Percentiles rank a stretch among this genome's conserved stretches.
Evolutionary conservation across 2,113 vertebrate genomes (phyloP).

Genomic region (Quiscalus mexicanus): DNA sequence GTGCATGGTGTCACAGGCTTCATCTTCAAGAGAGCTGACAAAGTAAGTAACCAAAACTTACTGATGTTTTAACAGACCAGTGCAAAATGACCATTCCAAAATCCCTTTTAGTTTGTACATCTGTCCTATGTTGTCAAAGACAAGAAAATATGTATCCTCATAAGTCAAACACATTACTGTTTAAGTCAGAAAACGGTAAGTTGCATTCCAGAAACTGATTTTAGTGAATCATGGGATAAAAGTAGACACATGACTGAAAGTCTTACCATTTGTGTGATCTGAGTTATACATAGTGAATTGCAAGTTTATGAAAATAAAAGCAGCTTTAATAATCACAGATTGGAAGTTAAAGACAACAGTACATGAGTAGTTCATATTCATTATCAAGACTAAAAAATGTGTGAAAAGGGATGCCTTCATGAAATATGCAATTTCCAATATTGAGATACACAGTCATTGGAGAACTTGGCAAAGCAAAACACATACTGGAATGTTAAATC

Average conservation of each 20-base stretch:
- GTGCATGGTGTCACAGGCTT: background rate
- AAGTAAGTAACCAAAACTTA: background rate
- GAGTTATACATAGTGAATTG: background rate
- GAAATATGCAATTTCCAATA: background rate
- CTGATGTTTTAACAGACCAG: background rate
- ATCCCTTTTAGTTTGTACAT: background rate
- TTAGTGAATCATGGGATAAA: background rate
- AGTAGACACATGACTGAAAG: background rate
- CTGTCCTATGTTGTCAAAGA: background rate
- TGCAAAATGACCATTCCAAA: background rate
- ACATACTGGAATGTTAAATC: conserved; percentile 53
- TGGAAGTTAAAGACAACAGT: background rate
- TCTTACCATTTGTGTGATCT: background rate
- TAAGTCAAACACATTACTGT: background rate
- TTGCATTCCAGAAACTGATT: background rate
- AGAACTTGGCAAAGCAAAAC: conserved; percentile 30
- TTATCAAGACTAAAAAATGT: conserved; percentile 27
- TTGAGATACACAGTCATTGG: background rate
- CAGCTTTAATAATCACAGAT: conserved; percentile 12
- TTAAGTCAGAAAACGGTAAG: background rate
- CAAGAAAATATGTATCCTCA: background rate
- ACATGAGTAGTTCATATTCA: background rate
- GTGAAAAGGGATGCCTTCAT: conserved; percentile 1
- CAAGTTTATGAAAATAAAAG: conserved; percentile 53
- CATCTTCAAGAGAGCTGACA: background rate